Evolutionary conservation across 1,140 invertebrate genomes (phyloP).

Genomic region (Apocrypta bakeri): DNA sequence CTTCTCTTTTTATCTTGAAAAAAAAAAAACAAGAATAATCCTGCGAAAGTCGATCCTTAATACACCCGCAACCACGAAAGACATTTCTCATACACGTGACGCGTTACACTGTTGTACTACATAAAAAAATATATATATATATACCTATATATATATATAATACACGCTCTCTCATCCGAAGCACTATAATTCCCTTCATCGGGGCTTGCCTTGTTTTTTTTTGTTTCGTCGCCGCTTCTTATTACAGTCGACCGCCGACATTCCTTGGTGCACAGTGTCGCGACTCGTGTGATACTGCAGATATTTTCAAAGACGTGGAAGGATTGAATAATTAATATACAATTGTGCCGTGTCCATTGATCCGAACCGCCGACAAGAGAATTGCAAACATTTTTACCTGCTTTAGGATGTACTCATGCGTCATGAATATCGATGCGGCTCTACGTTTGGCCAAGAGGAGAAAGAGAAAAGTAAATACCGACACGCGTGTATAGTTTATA

Average conservation of each 20-base stretch:
- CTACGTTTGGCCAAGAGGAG: background rate
- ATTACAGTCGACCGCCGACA: background rate
- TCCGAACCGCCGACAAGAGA: background rate
- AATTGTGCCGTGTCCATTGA: background rate
- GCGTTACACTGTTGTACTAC: conserved; percentile 3
- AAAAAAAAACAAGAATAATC: background rate
- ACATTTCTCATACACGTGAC: background rate
- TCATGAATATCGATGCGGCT: background rate
- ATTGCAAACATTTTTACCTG: too few relatives aligned
- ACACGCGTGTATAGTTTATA: background rate
- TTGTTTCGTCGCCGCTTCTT: background rate
- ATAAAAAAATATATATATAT: too few relatives aligned
- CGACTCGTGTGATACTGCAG: too few relatives aligned
- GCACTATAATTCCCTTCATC: background rate
- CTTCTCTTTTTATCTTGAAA: too few relatives aligned
- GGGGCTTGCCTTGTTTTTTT: background rate
- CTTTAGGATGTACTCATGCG: background rate
- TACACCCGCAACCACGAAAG: too few relatives aligned
- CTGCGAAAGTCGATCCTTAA: too few relatives aligned
- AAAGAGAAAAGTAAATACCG: too few relatives aligned
- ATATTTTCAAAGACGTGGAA: background rate
- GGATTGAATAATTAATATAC: background rate
- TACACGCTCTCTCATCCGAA: background rate
- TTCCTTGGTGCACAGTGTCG: background rate
- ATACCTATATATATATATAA: background rate